phyloP scores from a whole-genome alignment of 2,113 vertebrate genomes.

The crab-eating macaque (Macaca fascicularis) region DNA sequence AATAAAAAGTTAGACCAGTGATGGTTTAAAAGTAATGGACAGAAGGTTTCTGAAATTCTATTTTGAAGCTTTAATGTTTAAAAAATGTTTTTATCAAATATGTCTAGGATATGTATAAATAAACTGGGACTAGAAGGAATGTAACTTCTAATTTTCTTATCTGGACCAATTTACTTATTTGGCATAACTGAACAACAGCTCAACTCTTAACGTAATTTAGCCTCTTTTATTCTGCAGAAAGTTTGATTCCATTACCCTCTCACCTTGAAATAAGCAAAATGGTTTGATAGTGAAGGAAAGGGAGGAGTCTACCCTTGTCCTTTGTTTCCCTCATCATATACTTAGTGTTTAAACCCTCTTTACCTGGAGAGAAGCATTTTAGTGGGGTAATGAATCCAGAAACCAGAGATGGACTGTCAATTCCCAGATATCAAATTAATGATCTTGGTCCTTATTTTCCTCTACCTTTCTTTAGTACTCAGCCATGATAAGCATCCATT shows the following conservation, averaged over 20 bases:
- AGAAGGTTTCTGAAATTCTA: not conserved
- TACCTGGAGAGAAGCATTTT: not conserved
- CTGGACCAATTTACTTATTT: not conserved
- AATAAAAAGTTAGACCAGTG: not conserved
- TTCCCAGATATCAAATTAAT: not conserved
- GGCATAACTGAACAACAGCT: not conserved
- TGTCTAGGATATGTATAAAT: not conserved
- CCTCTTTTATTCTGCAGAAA: not conserved
- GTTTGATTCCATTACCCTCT: slow-evolving; percentile 37
- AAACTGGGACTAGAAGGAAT: not conserved
- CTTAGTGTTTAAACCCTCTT: not conserved
- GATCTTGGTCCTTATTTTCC: not conserved
- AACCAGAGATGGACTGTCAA: not conserved
- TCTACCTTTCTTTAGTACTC: not conserved
- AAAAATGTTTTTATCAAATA: not conserved
- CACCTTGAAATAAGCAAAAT: not conserved
- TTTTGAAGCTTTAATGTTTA: not conserved
- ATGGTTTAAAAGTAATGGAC: not conserved
- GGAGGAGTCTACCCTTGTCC: not conserved
- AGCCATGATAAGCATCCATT: not conserved
- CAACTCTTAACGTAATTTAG: not conserved
- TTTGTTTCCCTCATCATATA: not conserved
- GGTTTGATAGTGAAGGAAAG: not conserved
- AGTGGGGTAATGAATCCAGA: not conserved
- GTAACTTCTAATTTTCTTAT: not conserved